Conservation (phyloP, 2,888 invertebrate genomes). For the Eupithecia centaureata region DNA sequence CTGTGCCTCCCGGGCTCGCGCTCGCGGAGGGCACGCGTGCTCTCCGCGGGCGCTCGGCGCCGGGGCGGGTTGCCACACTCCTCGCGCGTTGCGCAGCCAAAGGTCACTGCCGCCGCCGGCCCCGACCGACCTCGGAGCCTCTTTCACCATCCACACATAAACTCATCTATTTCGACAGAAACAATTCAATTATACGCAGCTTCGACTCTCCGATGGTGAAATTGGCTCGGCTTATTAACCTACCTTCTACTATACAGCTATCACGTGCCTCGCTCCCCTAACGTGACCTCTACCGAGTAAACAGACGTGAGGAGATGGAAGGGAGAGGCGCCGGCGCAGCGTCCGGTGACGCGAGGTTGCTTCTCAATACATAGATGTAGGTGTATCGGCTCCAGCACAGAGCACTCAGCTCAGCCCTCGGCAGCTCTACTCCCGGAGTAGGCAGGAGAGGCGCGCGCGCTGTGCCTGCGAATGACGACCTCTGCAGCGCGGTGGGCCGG, state of each 20-base stretch:
- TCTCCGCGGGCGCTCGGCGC: not conserved
- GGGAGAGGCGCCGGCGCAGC: no score
- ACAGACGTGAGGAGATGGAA: not conserved
- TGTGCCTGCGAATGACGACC: no score
- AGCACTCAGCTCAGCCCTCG: no score
- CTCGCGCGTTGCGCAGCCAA: constrained; percentile 1
- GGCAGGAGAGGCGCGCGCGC: no score
- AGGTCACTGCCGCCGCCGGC: constrained; percentile 2
- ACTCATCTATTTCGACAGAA: not conserved
- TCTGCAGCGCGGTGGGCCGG: no score
- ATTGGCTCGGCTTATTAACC: not conserved
- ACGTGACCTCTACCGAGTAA: not conserved
- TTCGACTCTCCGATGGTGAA: not conserved
- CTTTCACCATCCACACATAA: constrained; percentile 2
- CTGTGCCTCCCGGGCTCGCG: not conserved
- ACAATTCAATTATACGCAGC: not conserved
- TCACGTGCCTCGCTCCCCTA: not conserved
- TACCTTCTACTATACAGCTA: not conserved
- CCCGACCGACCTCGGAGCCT: not conserved
- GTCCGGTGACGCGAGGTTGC: no score
- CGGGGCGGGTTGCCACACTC: not conserved
- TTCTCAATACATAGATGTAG: not conserved
- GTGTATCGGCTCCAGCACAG: no score
- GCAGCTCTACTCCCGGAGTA: no score
- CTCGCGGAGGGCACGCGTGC: no score